A percentile compares a stretch with the other conserved stretches of the same genome.
Evolutionary conservation across 92 coral and sea anemone genomes (phyloP).

Genomic region (Phenganax marumi): DNA sequence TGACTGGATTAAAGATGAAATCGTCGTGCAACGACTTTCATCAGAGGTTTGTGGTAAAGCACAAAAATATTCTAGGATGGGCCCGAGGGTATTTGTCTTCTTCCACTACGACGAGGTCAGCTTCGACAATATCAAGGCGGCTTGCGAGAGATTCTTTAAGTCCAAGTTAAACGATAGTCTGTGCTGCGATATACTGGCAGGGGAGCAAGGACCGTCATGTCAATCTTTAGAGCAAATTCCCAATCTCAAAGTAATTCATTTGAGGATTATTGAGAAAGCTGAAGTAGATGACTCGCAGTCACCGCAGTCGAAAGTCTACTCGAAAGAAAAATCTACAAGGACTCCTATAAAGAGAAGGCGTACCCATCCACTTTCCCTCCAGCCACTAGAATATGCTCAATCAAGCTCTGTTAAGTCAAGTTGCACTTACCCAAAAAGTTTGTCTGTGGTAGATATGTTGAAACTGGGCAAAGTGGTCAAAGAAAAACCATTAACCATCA

Average conservation of each 20-base stretch:
- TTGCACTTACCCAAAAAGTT: constrained; percentile 22
- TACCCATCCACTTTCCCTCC: neutral
- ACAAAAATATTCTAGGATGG: constrained; percentile 11
- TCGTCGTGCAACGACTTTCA: constrained; percentile 16
- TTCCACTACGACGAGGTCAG: constrained; percentile 12
- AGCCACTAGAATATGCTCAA: neutral
- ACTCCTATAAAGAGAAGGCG: constrained; percentile 18
- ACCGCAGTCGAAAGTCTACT: neutral
- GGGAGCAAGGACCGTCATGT: constrained; percentile 13
- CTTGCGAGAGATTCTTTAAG: constrained; percentile 25
- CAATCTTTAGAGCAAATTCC: constrained; percentile 19
- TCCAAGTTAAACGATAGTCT: constrained; percentile 1
- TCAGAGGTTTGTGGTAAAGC: constrained; percentile 16
- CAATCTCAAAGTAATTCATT: constrained; percentile 20
- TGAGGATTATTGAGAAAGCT: constrained; percentile 19
- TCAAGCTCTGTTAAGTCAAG: constrained; percentile 2
- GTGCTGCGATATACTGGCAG: constrained; percentile 21
- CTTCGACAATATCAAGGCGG: constrained; percentile 21
- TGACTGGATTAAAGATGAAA: constrained; percentile 20
- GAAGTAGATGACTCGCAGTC: constrained; percentile 1
- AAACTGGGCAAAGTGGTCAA: constrained; percentile 25
- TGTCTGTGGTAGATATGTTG: constrained; percentile 18
- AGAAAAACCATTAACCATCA: constrained; percentile 11
- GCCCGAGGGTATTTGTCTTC: constrained; percentile 2
- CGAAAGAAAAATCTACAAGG: neutral